Evolutionary conservation across 2,113 vertebrate genomes (phyloP), one percentile per base, ranked within the genome.

Genomic region (Athene cunicularia): DNA sequence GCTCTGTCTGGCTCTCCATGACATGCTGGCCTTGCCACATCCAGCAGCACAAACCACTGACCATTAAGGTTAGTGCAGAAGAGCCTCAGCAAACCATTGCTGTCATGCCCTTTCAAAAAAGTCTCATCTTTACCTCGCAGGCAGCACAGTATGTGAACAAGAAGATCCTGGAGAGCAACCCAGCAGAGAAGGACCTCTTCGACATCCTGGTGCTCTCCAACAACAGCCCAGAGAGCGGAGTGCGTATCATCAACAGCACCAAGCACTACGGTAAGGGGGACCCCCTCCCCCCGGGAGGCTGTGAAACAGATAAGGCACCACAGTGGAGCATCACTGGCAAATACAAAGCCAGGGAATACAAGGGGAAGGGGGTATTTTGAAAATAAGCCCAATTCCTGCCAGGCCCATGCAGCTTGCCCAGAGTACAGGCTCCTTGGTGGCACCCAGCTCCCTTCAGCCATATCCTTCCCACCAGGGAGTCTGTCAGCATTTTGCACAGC

Each of bases 131-230:
- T 35, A 67, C 81, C 53, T 88, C 35, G 10, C 72, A 99, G 99
- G 98, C 98, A 1, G 86, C 95, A 5, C 98, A 98, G 87, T 97
- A 72, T 43, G 98, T 98, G 60, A 99, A 99, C 6, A 4, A 97
- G 59, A 97, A 92, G 56, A 98, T 99, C 47, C 79, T 98, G 94
- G 96, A 98, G 76, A 94, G 70, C 52, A 92, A 98, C 90, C 96
- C 98, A 4, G 68, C 90, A 17, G 98, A 98, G 80, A 95, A 93
- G 32, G 93, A 97, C 56, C 98, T 98, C 73, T 98, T 99, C 33
- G 98, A 99, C 39, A 91, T 99, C 63, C 66, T 99, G n/a, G 95
- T 99, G 83, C 94, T 99, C 60, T 98, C 98, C 74, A 98, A 98
- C 88, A 95, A 95, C 74, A 97, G 91, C 50, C 98, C 98, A 3